Base-by-base conservation (phyloP, 2,888 invertebrate genomes). In the Polylopha cassiicola region DNA sequence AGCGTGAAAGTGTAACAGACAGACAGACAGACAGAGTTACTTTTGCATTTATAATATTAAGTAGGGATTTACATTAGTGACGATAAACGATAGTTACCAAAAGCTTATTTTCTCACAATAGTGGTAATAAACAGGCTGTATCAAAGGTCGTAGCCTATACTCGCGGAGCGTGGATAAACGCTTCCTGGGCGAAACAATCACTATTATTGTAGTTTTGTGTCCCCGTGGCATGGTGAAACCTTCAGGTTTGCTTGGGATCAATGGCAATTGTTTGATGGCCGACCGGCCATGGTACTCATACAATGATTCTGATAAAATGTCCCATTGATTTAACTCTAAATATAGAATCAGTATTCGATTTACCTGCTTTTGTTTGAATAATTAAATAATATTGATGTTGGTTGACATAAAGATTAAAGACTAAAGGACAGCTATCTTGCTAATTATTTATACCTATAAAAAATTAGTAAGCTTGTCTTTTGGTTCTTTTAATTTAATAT, bases 151-250 rank as follows among this genome's bases (percentile, higher is more conserved):
- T 58, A 56, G 56, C 60, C 60, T 65, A 67, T 61, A 60, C 55
- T 61, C 57, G 53, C 52, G 53, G 56, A 70, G 65, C 82, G 81
- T 81, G 60, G 70, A 74, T 71, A 84, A 77, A 67, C 58, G 67
- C 51, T 81, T 85, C 84, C 84, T 80, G 81, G 61, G 53, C 59
- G 44, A 73, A 73, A 84, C 84, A 84, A 84, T 84, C 62, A 66
- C 64, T 51, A 71, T 71, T 73, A 77, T 81, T 70, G 64, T 67
- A 47, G 58, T 48, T 50, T 53, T 47, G 50, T 53, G 48, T 33
- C 46, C 48, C 43, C 56, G 50, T 56, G 58, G 61, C 58, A 55
- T 69, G 65, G 77, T 77, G 81, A 75, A 61, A 73, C 84, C 85
- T 84, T 84, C 84, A 81, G 72, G 84, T 76, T 73, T 63, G 50